phyloP scores from a whole-genome alignment of 2,888 invertebrate genomes.

The Sphinx pinastri region DNA sequence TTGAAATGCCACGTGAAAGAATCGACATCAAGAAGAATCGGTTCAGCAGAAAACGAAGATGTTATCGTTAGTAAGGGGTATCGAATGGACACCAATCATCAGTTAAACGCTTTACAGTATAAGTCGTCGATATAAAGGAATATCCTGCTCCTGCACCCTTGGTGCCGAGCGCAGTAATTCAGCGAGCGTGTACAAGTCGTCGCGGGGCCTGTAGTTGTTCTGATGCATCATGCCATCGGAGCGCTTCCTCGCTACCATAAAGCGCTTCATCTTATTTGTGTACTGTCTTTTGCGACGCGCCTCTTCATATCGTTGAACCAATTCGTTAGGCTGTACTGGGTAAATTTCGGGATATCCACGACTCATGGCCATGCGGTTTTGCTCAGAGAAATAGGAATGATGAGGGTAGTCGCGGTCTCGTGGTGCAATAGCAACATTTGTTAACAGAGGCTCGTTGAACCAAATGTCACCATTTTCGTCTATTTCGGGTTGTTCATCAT shows the following conservation, averaged over 20 bases:
- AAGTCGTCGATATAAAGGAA: slow-evolving; percentile 85
- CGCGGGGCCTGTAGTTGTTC: slow-evolving; percentile 77
- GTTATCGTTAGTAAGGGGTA: slow-evolving; percentile 40
- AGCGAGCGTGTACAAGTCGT: slow-evolving; percentile 84
- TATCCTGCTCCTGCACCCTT: slow-evolving; percentile 80
- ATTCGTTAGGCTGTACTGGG: slow-evolving; percentile 70
- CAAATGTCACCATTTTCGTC: slow-evolving; percentile 83
- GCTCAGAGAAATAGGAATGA: slow-evolving; percentile 78
- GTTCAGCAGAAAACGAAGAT: slow-evolving; percentile 35
- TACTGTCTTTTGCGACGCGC: slow-evolving; percentile 79
- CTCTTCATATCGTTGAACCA: slow-evolving; percentile 76
- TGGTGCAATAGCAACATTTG: slow-evolving; percentile 61
- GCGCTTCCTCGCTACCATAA: slow-evolving; percentile 85
- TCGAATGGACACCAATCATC: slow-evolving; percentile 50
- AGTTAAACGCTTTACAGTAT: slow-evolving; percentile 76
- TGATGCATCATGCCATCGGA: slow-evolving; percentile 73
- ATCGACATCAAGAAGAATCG: background rate
- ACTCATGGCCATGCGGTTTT: slow-evolving; percentile 72
- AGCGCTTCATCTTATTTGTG: slow-evolving; percentile 82
- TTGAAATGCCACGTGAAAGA: background rate
- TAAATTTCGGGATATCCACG: slow-evolving; percentile 74
- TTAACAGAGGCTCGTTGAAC: slow-evolving; percentile 81
- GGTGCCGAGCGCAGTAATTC: slow-evolving; percentile 83
- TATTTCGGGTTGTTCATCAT: slow-evolving; percentile 79
- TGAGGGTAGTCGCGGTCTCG: slow-evolving; percentile 72